These are phyloP conservation scores for Podarcis siculus DNA, from an alignment of 2,797 vertebrate genomes.

Conservation along the genomic window DNA sequence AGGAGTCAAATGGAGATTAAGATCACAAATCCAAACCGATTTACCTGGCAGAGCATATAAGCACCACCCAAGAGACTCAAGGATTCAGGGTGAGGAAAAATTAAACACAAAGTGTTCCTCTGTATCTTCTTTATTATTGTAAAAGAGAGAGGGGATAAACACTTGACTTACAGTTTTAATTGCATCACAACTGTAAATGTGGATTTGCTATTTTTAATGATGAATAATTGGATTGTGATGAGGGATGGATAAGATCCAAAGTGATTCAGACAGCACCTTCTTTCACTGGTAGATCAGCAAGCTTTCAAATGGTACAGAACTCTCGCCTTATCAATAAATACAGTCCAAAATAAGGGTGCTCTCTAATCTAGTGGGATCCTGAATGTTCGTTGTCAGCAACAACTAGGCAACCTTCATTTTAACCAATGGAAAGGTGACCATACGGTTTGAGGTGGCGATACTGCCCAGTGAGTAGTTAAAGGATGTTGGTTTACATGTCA, in stretches of 20 bases:
- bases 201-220: not conserved
- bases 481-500: not conserved
- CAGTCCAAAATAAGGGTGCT: not conserved
- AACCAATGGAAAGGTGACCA: not conserved
- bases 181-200: not conserved
- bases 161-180: conserved; percentile 8
- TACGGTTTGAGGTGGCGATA: not conserved
- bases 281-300: not conserved
- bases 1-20: conserved; percentile 16
- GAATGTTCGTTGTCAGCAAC: not conserved
- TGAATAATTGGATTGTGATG: conserved; percentile 3
- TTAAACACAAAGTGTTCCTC: not conserved
- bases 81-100: not conserved
- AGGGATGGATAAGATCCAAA: not conserved
- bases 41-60: conserved; percentile 48
- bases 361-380: not conserved
- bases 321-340: not conserved
- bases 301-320: not conserved
- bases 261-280: not conserved
- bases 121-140: not conserved
- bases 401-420: not conserved
- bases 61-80: not conserved
- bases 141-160: not conserved
- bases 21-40: not conserved
- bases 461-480: conserved; percentile 11